phyloP scores from a whole-genome alignment of 2,888 invertebrate genomes.

The Himalopsyche tibetana region DNA sequence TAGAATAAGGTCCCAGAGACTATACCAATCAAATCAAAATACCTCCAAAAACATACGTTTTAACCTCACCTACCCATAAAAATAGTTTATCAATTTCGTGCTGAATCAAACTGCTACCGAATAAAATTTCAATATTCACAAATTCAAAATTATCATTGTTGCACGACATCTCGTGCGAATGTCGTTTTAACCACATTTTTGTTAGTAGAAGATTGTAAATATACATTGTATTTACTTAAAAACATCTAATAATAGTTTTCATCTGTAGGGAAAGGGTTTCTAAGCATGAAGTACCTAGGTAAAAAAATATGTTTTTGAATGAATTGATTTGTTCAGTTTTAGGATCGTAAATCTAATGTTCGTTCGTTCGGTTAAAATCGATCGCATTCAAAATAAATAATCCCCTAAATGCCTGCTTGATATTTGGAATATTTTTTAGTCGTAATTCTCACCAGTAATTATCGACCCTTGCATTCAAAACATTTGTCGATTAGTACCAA shows the following conservation, averaged over 20 bases:
- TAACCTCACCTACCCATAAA: neutral
- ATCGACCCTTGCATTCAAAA: no score
- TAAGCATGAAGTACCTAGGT: neutral
- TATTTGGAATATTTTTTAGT: no score
- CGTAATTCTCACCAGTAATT: no score
- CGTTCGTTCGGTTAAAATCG: no score
- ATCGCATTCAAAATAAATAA: no score
- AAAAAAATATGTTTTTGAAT: no score
- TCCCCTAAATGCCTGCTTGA: no score
- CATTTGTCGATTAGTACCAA: no score
- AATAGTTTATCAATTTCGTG: slow-evolving; percentile 11
- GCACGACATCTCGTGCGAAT: slow-evolving; percentile 38
- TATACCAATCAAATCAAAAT: no score
- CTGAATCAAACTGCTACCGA: neutral
- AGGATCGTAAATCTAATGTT: no score
- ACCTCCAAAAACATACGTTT: neutral
- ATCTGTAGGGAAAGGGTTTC: neutral
- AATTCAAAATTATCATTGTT: slow-evolving; percentile 32
- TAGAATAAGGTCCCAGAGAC: no score
- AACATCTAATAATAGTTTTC: neutral
- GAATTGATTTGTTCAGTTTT: no score
- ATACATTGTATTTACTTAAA: neutral
- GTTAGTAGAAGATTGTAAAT: neutral
- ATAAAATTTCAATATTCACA: slow-evolving; percentile 25
- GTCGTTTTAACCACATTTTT: neutral